A percentile compares a stretch with the other conserved stretches of the same genome.
These are phyloP conservation scores for Paracentrotus lividus DNA, from an alignment of 53 echinoderm and acorn worm genomes.

Conservation along the genomic window DNA sequence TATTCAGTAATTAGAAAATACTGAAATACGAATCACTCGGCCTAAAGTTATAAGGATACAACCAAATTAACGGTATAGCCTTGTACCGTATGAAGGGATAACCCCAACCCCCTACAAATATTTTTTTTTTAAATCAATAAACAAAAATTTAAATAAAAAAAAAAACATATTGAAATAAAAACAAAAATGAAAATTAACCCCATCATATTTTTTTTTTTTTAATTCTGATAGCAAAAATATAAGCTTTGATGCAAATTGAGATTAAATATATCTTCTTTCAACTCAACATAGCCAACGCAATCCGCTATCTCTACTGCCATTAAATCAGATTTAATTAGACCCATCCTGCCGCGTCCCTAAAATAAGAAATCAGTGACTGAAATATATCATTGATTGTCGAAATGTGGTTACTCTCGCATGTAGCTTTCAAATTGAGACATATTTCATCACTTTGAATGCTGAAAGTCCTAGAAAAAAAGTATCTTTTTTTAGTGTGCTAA, in stretches of 20 bases:
- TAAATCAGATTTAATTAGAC: constrained; percentile 41
- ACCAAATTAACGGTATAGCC: too few species aligned
- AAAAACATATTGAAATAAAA: too few species aligned
- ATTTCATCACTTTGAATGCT: neutral
- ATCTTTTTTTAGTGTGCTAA: too few species aligned
- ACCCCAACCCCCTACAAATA: too few species aligned
- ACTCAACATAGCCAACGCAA: neutral
- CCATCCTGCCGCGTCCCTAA: constrained; percentile 15
- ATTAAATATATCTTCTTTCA: constrained; percentile 14
- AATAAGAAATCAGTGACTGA: constrained; percentile 31
- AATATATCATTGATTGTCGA: constrained; percentile 27
- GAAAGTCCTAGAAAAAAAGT: neutral
- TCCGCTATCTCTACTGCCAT: neutral
- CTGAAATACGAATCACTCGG: too few species aligned
- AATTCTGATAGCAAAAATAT: neutral
- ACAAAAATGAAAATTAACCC: too few species aligned
- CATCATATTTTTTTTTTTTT: too few species aligned
- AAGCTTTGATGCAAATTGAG: neutral
- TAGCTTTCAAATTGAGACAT: neutral
- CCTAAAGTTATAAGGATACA: too few species aligned
- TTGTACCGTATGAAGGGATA: too few species aligned
- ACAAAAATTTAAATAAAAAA: too few species aligned
- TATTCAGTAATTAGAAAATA: too few species aligned
- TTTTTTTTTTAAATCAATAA: too few species aligned
- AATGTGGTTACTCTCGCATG: neutral